Conservation (phyloP, 1,140 invertebrate species). For the Hirudo medicinalis region DNA sequence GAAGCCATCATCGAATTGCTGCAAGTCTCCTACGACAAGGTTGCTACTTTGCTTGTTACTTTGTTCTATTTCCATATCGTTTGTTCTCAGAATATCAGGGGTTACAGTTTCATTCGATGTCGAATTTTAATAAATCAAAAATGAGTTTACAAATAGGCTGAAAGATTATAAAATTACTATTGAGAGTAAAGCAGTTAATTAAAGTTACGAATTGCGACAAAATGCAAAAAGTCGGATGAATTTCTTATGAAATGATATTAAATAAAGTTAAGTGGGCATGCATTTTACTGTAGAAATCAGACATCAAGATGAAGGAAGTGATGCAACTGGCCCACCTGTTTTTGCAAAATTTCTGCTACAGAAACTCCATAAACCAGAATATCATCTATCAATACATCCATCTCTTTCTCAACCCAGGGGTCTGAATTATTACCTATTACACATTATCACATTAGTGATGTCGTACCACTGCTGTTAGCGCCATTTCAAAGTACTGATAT, state of each 20-base stretch:
- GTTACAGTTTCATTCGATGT: too few relatives aligned
- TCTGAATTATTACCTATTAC: slow-evolving; percentile 43
- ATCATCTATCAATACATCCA: slow-evolving; percentile 85
- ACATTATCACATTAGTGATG: too few relatives aligned
- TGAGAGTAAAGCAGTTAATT: too few relatives aligned
- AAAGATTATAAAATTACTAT: too few relatives aligned
- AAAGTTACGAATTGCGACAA: too few relatives aligned
- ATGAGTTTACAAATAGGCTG: too few relatives aligned
- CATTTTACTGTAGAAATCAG: slow-evolving; percentile 48
- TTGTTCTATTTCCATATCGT: too few relatives aligned
- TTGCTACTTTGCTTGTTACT: slow-evolving; percentile 17
- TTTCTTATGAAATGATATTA: too few relatives aligned
- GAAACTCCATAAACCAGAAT: slow-evolving; percentile 90
- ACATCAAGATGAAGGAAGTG: slow-evolving; percentile 84
- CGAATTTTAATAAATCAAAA: too few relatives aligned
- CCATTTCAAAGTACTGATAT: neutral
- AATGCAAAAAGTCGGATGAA: too few relatives aligned
- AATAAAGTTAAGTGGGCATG: too few relatives aligned
- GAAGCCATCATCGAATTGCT: slow-evolving; percentile 86
- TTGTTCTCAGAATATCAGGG: too few relatives aligned
- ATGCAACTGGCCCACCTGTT: slow-evolving; percentile 92
- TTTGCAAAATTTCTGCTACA: slow-evolving; percentile 89
- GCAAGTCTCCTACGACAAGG: slow-evolving; percentile 52
- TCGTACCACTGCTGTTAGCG: neutral
- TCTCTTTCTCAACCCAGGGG: slow-evolving; percentile 78